Evolutionary conservation across 1,140 invertebrate genomes (phyloP), one percentile per base, ranked within the genome.

Genomic region (Temnothorax nylanderi): DNA sequence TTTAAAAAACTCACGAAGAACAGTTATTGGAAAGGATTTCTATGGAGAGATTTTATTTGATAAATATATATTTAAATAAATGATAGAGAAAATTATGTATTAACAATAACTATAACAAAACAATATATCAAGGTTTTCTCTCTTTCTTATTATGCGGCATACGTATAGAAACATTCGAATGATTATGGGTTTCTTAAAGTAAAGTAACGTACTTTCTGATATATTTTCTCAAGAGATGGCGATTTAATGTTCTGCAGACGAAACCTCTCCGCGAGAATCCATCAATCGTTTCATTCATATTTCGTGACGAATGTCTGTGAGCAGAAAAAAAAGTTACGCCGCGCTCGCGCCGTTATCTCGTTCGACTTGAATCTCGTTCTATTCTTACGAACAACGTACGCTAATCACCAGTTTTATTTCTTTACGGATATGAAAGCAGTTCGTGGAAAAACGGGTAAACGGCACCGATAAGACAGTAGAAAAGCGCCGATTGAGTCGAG

Each of bases 281-380:
- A 60, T 84, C 80, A 84, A 84, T 84, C 41, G 80, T 62, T 75
- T 84, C 80, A 84, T 84, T 84, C 80, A 84, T 84, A 44, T 62
- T 84, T 75, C 13, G 54, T 18, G 16, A 54, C 51, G 8, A 74
- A 60, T 84, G 74, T 84, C 80, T 75, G 32, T 37, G 67, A 72
- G 56, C n/a, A 56, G 13, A 26, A 37, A 49, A 71, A 80, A 62
- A 60, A 32, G 44, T 74, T 56, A 56, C 37, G 49, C 16, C 37
- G 26, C 65, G 7, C 51, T 72, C 67, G 10, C 26, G 54, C 32
- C 16, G 13, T 75, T 84, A 84, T 84, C 80, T 84, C 26, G 4
- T 37, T 62, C n/a, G 26, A 58, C 32, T 54, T 72, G 78, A 82
- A 74, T 82, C 80, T 84, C 54, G 26, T 84, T 84, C 69, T 84